Evolutionary conservation across 2,888 invertebrate species (phyloP).

Genomic region (Melanchra persicariae): DNA sequence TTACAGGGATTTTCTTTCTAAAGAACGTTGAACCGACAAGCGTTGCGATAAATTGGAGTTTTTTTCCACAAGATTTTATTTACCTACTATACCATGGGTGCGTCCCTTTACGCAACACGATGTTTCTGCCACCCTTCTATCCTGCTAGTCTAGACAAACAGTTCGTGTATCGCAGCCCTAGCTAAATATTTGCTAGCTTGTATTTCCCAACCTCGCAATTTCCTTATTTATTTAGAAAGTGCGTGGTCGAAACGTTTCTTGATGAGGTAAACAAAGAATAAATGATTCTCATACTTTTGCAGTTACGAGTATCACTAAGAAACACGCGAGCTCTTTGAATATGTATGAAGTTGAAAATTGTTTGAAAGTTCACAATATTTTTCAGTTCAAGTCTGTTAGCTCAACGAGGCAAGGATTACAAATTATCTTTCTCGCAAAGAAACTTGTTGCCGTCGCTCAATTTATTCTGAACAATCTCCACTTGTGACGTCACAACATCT

Average conservation of each 20-base stretch:
- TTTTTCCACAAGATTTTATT: not conserved
- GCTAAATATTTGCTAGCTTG: not conserved
- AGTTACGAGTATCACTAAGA: not conserved
- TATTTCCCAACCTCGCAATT: not conserved
- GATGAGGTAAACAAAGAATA: slow-evolving; percentile 1
- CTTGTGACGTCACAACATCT: slow-evolving; percentile 11
- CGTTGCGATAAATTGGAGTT: not conserved
- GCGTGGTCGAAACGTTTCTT: not conserved
- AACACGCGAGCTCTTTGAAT: slow-evolving; percentile 12
- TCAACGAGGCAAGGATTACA: slow-evolving; percentile 13
- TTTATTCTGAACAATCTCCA: slow-evolving; percentile 47
- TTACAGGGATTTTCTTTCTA: slow-evolving; percentile 1
- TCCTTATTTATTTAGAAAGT: not conserved
- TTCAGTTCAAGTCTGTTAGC: slow-evolving; percentile 18
- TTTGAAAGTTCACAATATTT: slow-evolving; percentile 10
- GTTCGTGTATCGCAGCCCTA: not conserved
- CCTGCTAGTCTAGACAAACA: not conserved
- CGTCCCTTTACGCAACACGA: too few relatives aligned
- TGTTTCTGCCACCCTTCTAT: not conserved
- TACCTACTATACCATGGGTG: too few relatives aligned
- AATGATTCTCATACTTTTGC: not conserved
- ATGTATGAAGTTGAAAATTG: slow-evolving; percentile 7
- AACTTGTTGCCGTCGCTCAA: slow-evolving; percentile 51
- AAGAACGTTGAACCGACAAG: not conserved
- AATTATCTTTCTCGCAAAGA: slow-evolving; percentile 20